Evolutionary conservation across 1,140 invertebrate genomes (phyloP), one percentile per base, ranked within the genome.

Genomic region (Apis dorsata): DNA sequence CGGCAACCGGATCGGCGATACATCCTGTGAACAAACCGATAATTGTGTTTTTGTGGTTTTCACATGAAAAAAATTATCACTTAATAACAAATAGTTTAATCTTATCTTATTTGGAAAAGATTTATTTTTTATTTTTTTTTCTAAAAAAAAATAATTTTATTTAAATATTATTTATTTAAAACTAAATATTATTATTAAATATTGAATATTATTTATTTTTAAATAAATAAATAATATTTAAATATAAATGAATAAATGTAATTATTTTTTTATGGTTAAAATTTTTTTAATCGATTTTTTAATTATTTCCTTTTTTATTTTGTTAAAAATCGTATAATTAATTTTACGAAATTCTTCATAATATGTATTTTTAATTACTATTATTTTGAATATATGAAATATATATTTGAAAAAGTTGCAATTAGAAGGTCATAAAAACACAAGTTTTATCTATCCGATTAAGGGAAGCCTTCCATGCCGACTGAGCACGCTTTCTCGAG

Each of bases 1-100:
- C 91, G 89, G 87, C 73, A 90, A 88, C 85, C 72, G 81, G 71
- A 85, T 82, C 83, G 86, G 28, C 69, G 76, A 88, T 88, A 88
- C 79, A 82, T 88, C 86, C 86, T 88, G 83, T 62, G 63, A 66
- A 82, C 66, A 59, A 69, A 17, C 70, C 34, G 24, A 63, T 49
- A 21, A 75, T 84, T 63, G 53, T 63, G 51, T 73, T 84, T 34
- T 60, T 44, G 76, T n/a, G 28, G 17, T 75, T 86, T 84, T 34
- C 21, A 71, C 55, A 55, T 69, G 60, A 51, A 60, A 62, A 24
- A 60, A 73, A 79, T 83, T 28, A 75, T 68, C 55, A 12, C 7
- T 66, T 34, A 34, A 34, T 34, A 53, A 11, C 13, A 77, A 60
- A 77, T 21, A 21, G 13, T 82, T 53, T 51, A 68, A 1, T 24